phyloP scores from a whole-genome alignment of 2,797 vertebrate species.

The Alectoris magna region DNA sequence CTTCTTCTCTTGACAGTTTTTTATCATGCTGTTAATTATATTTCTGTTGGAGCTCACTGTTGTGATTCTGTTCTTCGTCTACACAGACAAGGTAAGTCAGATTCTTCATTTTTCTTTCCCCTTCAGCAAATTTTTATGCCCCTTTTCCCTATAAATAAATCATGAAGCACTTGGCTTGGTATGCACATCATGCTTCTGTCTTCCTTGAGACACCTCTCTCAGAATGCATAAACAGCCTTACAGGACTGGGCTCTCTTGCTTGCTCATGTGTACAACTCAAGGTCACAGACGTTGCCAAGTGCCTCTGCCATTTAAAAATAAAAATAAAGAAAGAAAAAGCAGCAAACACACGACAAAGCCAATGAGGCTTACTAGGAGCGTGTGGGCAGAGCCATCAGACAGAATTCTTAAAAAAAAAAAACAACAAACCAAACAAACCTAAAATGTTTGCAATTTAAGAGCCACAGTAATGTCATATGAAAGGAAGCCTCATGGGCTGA shows the following conservation, averaged over 20 bases:
- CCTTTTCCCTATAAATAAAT: conserved; percentile 69
- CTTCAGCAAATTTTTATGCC: conserved; percentile 65
- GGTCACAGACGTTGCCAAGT: conserved; percentile 50
- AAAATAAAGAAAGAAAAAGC: background rate
- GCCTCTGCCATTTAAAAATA: background rate
- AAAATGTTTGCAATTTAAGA: background rate
- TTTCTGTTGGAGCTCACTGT: conserved; percentile 93
- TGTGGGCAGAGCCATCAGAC: background rate
- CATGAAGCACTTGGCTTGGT: conserved; percentile 65
- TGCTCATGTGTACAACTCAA: conserved; percentile 43
- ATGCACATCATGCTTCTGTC: conserved; percentile 61
- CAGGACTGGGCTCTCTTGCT: conserved; percentile 13
- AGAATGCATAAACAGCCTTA: conserved; percentile 65
- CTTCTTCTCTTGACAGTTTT: conserved; percentile 89
- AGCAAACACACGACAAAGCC: background rate
- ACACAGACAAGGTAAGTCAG: conserved; percentile 91
- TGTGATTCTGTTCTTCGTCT: conserved; percentile 94
- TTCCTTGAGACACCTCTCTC: conserved; percentile 50
- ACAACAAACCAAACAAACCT: background rate
- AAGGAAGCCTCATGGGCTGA: background rate
- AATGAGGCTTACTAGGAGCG: background rate
- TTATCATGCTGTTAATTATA: conserved; percentile 93
- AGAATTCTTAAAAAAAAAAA: background rate
- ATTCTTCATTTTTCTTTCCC: conserved; percentile 60
- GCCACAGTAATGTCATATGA: background rate